Evolutionary conservation across 1,140 invertebrate genomes (phyloP).

Genomic region (Drosophila yakuba): DNA sequence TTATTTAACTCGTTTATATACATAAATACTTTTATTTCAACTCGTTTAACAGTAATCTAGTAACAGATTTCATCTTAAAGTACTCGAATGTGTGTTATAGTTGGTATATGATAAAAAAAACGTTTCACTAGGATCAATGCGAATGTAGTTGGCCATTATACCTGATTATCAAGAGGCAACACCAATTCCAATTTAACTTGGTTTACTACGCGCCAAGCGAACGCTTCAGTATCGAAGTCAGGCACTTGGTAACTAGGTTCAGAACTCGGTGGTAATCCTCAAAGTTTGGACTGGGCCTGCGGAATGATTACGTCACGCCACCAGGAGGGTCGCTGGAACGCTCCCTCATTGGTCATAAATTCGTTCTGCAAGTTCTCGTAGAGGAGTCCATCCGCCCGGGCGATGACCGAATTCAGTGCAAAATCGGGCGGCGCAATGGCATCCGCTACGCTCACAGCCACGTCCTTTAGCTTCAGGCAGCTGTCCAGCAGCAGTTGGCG

Average conservation of each 20-base stretch:
- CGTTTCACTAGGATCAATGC: slow-evolving; percentile 23
- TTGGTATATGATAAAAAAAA: slow-evolving; percentile 21
- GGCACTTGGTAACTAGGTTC: slow-evolving; percentile 46
- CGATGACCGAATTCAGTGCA: slow-evolving; percentile 93
- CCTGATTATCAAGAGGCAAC: slow-evolving; percentile 41
- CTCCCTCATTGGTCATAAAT: slow-evolving; percentile 89
- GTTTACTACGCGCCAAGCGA: slow-evolving; percentile 1
- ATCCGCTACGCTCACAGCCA: slow-evolving; percentile 93
- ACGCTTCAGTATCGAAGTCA: slow-evolving; percentile 41
- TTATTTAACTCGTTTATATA: slow-evolving; percentile 10
- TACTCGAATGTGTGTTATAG: slow-evolving; percentile 43
- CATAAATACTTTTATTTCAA: slow-evolving; percentile 27
- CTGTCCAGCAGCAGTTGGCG: slow-evolving; percentile 88
- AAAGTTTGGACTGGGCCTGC: slow-evolving; percentile 74
- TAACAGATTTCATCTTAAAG: slow-evolving; percentile 53
- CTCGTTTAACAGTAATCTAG: slow-evolving; percentile 27
- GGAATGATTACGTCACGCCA: slow-evolving; percentile 90
- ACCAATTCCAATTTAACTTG: slow-evolving; percentile 47
- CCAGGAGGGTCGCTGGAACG: slow-evolving; percentile 91
- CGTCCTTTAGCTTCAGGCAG: slow-evolving; percentile 90
- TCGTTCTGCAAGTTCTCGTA: slow-evolving; percentile 93
- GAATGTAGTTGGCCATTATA: slow-evolving; percentile 35
- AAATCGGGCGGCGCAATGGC: slow-evolving; percentile 95
- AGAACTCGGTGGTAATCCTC: slow-evolving; percentile 15
- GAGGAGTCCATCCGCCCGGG: slow-evolving; percentile 92